phyloP scores from a whole-genome alignment of 2,113 vertebrate species.

The Sphaerodactylus townsendi region DNA sequence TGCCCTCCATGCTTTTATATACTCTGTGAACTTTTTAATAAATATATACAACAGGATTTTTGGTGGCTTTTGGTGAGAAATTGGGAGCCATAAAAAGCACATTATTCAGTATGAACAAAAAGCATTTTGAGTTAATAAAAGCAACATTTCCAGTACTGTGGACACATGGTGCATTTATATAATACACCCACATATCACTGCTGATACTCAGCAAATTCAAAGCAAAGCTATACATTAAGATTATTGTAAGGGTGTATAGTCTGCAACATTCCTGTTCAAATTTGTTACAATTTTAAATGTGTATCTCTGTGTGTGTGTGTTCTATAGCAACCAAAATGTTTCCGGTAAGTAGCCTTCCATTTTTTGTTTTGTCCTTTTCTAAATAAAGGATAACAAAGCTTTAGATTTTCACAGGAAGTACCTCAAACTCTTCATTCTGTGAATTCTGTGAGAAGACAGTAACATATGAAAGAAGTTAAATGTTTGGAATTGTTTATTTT shows the following conservation, averaged over 20 bases:
- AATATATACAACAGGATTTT: conserved; percentile 7
- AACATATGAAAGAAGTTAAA: conserved; percentile 76
- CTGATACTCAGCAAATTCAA: conserved; percentile 29
- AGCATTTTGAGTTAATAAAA: conserved; percentile 1
- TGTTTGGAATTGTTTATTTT: conserved; percentile 76
- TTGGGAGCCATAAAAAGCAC: not conserved
- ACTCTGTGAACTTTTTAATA: not conserved
- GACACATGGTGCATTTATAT: conserved; percentile 60
- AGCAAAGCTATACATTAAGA: conserved; percentile 48
- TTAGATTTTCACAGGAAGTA: not conserved
- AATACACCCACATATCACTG: conserved; percentile 55
- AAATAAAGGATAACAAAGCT: no score
- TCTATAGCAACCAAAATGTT: not conserved
- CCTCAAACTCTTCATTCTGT: not conserved
- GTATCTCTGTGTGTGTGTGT: not conserved
- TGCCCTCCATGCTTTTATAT: not conserved
- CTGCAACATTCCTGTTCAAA: not conserved
- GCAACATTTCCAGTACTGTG: conserved; percentile 50
- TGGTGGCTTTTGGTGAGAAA: not conserved
- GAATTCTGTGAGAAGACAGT: conserved; percentile 27
- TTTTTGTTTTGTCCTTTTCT: not conserved
- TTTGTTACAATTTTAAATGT: not conserved
- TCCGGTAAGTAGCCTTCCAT: not conserved
- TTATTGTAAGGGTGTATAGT: conserved; percentile 14
- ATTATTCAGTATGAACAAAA: conserved; percentile 3